Percentiles rank a stretch among this genome's conserved stretches.
phyloP scores from a whole-genome alignment of 2,888 invertebrate species.

The Polydrusus tereticollis region DNA sequence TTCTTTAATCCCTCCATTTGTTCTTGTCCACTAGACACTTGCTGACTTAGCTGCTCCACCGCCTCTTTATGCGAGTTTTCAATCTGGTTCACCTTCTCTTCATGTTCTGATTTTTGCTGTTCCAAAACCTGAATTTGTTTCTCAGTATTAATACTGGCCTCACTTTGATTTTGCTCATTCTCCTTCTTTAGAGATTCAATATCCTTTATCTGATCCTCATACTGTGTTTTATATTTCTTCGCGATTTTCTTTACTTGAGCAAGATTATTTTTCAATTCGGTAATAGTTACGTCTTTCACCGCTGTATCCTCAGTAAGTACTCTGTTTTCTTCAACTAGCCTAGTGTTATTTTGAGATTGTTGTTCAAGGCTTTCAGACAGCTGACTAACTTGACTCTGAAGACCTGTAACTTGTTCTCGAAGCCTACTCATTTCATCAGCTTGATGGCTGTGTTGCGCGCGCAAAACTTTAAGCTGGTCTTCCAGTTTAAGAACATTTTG shows the following conservation, averaged over 20 bases:
- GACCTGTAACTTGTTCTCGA: slow-evolving; percentile 73
- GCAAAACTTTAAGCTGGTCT: slow-evolving; percentile 74
- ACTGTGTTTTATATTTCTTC: slow-evolving; percentile 91
- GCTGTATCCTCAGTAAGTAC: slow-evolving; percentile 76
- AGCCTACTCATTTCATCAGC: slow-evolving; percentile 77
- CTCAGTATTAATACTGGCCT: slow-evolving; percentile 66
- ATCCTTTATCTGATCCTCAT: slow-evolving; percentile 80
- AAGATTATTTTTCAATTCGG: slow-evolving; percentile 67
- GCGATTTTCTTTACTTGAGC: slow-evolving; percentile 84
- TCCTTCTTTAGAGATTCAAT: slow-evolving; percentile 67
- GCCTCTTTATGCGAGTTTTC: slow-evolving; percentile 68
- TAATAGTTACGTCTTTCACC: slow-evolving; percentile 76
- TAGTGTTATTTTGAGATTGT: slow-evolving; percentile 72
- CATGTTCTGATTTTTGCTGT: slow-evolving; percentile 68
- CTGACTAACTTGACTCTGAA: slow-evolving; percentile 73
- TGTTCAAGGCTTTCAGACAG: slow-evolving; percentile 76
- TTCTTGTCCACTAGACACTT: slow-evolving; percentile 65
- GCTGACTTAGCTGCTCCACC: slow-evolving; percentile 67
- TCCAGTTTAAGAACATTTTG: slow-evolving; percentile 78
- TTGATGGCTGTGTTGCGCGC: slow-evolving; percentile 72
- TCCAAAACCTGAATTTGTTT: slow-evolving; percentile 67
- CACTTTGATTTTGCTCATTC: slow-evolving; percentile 69
- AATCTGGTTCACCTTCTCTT: slow-evolving; percentile 63
- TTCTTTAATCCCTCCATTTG: slow-evolving; percentile 72
- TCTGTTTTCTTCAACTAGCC: slow-evolving; percentile 73